Conservation (phyloP, 2,113 vertebrate genomes). For the Dicrurus megarhynchus region DNA sequence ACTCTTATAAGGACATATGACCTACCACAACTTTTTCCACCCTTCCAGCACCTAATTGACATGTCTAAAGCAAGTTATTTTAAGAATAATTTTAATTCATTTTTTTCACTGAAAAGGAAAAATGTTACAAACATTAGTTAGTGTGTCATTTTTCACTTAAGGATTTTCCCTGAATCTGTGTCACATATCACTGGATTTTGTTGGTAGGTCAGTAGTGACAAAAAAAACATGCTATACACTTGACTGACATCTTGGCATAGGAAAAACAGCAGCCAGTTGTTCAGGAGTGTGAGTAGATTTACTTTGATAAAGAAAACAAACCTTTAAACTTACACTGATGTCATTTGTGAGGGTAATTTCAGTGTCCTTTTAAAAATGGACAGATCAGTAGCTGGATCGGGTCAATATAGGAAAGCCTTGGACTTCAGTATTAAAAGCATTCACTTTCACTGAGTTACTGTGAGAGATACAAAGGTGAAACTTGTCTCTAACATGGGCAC, state of each 20-base stretch:
- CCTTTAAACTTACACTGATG: not conserved
- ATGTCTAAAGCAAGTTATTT: not conserved
- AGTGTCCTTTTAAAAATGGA: not conserved
- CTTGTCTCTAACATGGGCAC: not conserved
- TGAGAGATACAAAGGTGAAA: not conserved
- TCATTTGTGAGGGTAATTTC: not conserved
- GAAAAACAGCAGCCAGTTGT: not conserved
- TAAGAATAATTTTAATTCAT: not conserved
- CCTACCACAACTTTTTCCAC: not conserved
- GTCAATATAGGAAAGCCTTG: not conserved
- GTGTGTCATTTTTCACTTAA: not conserved
- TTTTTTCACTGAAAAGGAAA: not conserved
- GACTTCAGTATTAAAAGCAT: not conserved
- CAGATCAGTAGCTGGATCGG: not conserved
- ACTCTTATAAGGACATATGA: not conserved
- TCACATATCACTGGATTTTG: not conserved
- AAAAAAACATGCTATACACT: not conserved
- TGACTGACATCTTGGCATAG: not conserved
- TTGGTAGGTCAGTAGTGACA: not conserved
- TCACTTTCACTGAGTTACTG: not conserved
- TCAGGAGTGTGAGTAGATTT: not conserved
- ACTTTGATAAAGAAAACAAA: not conserved
- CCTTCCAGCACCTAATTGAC: not conserved
- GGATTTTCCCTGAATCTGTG: not conserved
- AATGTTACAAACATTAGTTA: not conserved